These are phyloP conservation scores for Simalia tracyae DNA, from an alignment of 2,797 vertebrate species.

Conservation along the genomic window DNA sequence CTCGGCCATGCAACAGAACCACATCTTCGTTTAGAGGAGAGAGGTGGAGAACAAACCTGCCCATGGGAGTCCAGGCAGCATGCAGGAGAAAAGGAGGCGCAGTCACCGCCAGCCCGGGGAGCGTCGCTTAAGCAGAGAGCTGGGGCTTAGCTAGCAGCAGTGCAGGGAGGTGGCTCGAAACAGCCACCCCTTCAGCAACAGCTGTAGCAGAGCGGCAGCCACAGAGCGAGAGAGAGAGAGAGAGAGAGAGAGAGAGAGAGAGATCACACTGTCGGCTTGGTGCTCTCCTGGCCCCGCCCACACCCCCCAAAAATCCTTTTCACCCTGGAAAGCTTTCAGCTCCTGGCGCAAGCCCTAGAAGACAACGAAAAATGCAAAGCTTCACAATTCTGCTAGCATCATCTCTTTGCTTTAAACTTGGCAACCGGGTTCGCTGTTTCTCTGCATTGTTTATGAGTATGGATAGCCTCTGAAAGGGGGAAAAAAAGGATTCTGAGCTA, in stretches of 20 bases:
- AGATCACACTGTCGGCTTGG: slow-evolving; percentile 77
- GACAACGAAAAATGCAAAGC: slow-evolving; percentile 75
- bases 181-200: slow-evolving; percentile 64
- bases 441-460: slow-evolving; percentile 72
- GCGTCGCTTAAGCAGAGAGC: slow-evolving; percentile 58
- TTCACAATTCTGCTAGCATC: slow-evolving; percentile 74
- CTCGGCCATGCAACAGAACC: slow-evolving; percentile 81
- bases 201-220: slow-evolving; percentile 62
- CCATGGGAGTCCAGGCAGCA: slow-evolving; percentile 60
- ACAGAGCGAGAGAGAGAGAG: slow-evolving; percentile 50
- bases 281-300: slow-evolving; percentile 68
- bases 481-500: background rate
- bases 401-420: slow-evolving; percentile 71
- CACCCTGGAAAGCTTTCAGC: slow-evolving; percentile 87
- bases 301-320: slow-evolving; percentile 68
- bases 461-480: slow-evolving; percentile 62
- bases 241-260: slow-evolving; percentile 55
- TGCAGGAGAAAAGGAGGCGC: slow-evolving; percentile 50
- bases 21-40: slow-evolving; percentile 76
- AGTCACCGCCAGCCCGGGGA: slow-evolving; percentile 53
- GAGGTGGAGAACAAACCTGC: slow-evolving; percentile 65
- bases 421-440: slow-evolving; percentile 68
- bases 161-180: slow-evolving; percentile 47
- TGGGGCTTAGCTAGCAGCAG: slow-evolving; percentile 34
- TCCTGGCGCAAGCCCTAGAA: slow-evolving; percentile 84